Evolutionary conservation across 2,797 vertebrate genomes (phyloP).

Genomic region (Eulemur coronatus): DNA sequence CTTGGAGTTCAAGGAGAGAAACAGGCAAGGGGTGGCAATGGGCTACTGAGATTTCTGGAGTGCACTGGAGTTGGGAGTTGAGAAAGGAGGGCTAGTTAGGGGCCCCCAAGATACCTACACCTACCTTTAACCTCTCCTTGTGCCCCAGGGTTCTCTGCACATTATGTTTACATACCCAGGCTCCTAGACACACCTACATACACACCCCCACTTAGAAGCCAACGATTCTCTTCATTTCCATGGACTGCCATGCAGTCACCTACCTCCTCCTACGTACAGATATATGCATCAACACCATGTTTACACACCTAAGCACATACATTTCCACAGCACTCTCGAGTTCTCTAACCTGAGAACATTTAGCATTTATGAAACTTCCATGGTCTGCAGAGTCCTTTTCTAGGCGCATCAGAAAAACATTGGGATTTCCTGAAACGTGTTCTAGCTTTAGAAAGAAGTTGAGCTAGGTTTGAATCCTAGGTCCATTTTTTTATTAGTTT

Average conservation of each 20-base stretch:
- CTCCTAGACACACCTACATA: background rate
- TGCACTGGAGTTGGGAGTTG: background rate
- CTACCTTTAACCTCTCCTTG: constrained; percentile 1
- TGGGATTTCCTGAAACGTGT: background rate
- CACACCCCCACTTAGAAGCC: background rate
- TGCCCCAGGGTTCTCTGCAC: background rate
- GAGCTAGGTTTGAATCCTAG: background rate
- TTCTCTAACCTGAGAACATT: background rate
- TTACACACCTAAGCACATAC: background rate
- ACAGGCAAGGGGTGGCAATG: background rate
- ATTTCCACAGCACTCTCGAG: background rate
- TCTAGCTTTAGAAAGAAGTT: background rate
- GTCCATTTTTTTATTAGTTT: background rate
- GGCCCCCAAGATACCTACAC: background rate
- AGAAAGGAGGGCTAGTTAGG: background rate
- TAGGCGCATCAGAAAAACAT: background rate
- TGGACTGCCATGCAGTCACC: background rate
- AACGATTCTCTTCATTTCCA: background rate
- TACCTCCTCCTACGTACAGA: background rate
- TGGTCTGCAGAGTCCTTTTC: background rate
- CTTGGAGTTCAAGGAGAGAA: background rate
- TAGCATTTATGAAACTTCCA: background rate
- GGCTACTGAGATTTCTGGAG: background rate
- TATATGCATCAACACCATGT: background rate
- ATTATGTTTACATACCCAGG: background rate